Evolutionary conservation across 2,113 vertebrate species (phyloP).

Genomic region (Tupaia tana): DNA sequence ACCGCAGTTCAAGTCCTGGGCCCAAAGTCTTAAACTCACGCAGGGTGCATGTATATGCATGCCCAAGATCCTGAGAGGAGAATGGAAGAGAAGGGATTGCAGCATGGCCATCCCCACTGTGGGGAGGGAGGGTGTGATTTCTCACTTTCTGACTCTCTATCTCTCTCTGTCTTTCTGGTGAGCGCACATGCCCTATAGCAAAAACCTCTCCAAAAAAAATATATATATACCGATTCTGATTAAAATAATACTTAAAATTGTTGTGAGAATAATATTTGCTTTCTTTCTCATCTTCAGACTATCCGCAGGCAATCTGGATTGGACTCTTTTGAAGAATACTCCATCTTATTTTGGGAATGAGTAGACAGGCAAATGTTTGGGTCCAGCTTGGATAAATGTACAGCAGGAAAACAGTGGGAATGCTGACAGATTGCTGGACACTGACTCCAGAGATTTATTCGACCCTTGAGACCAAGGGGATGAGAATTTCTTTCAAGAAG

Average conservation of each 20-base stretch:
- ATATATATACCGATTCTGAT: neutral
- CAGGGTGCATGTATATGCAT: too few species aligned
- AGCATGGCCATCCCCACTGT: too few species aligned
- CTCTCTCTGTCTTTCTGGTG: too few species aligned
- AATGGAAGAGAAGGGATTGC: too few species aligned
- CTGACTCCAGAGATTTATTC: neutral
- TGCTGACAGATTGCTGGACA: neutral
- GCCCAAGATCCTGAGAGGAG: too few species aligned
- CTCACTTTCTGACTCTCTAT: too few species aligned
- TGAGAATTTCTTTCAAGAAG: neutral
- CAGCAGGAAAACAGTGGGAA: neutral
- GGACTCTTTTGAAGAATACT: conserved; percentile 21
- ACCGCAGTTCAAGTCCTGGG: too few species aligned
- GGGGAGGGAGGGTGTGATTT: too few species aligned
- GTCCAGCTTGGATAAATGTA: neutral
- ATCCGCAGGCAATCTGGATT: conserved; percentile 43
- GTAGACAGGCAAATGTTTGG: neutral
- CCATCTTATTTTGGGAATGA: conserved; percentile 27
- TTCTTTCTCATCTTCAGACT: conserved; percentile 40
- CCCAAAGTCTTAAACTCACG: too few species aligned
- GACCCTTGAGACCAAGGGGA: neutral
- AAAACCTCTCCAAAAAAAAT: too few species aligned
- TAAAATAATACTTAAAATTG: neutral
- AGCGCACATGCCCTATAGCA: too few species aligned
- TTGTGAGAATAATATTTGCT: conserved; percentile 37